phyloP scores from a whole-genome alignment of 37 sponge, comb jelly and placozoan species.

The Oscarella lobularis region DNA sequence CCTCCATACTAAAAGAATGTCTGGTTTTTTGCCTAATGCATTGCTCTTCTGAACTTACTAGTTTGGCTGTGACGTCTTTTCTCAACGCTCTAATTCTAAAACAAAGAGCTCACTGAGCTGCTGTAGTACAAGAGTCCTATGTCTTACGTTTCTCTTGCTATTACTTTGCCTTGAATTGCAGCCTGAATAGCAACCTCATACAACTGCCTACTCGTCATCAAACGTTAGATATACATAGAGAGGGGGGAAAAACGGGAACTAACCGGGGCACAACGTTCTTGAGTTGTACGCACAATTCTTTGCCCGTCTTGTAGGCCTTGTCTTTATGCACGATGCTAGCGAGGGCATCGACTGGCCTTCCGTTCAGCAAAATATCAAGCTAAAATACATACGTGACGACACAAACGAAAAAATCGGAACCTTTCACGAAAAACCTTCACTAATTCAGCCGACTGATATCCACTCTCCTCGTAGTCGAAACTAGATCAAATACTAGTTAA shows the following conservation, averaged over 20 bases:
- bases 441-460: slow-evolving; percentile 48
- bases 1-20: slow-evolving; percentile 66
- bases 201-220: slow-evolving; percentile 70
- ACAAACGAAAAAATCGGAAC: too few relatives aligned
- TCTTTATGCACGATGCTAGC: slow-evolving; percentile 56
- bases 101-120: not conserved
- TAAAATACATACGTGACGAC: slow-evolving; percentile 3
- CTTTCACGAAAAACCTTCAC: too few relatives aligned
- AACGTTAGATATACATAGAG: too few relatives aligned
- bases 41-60: slow-evolving; percentile 56
- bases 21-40: too few relatives aligned
- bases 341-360: slow-evolving; percentile 69
- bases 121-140: not conserved
- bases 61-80: slow-evolving; percentile 83
- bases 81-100: slow-evolving; percentile 56
- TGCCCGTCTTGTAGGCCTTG: slow-evolving; percentile 42
- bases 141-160: slow-evolving; percentile 85
- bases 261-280: slow-evolving; percentile 53
- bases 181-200: slow-evolving; percentile 88
- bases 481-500: slow-evolving; percentile 13
- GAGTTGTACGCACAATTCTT: slow-evolving; percentile 48
- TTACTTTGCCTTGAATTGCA: slow-evolving; percentile 46
- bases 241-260: slow-evolving; percentile 1
- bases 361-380: slow-evolving; percentile 88
- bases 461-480: slow-evolving; percentile 94